Evolutionary conservation across 2,888 invertebrate genomes (phyloP).

Genomic region (Operophtera brumata): DNA sequence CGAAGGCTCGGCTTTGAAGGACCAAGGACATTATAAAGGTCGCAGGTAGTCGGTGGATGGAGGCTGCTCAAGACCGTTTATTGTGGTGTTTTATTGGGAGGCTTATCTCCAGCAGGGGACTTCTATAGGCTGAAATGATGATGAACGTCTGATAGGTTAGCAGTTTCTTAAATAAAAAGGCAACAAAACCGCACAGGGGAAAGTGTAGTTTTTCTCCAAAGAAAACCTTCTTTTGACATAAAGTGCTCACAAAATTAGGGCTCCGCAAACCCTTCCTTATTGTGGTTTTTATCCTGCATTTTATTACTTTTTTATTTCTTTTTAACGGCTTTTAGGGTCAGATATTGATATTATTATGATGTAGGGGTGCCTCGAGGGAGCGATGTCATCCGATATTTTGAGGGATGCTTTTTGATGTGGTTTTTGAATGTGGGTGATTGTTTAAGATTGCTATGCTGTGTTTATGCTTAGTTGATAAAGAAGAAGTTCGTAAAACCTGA

Average conservation of each 20-base stretch:
- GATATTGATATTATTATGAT: conserved; percentile 45
- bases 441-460: neutral
- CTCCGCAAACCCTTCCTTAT: conserved; percentile 58
- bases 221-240: conserved; percentile 23
- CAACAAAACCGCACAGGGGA: conserved; percentile 13
- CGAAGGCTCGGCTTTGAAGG: no score
- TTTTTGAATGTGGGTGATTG: neutral
- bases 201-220: conserved; percentile 19
- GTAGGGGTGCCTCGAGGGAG: conserved; percentile 45
- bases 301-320: conserved; percentile 80
- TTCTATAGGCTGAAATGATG: neutral
- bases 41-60: no score
- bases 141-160: neutral
- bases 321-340: conserved; percentile 66
- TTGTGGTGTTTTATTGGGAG: no score
- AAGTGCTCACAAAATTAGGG: conserved; percentile 44
- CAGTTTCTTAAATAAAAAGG: conserved; percentile 7
- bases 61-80: no score
- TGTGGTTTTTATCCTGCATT: conserved; percentile 69
- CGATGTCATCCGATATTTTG: neutral
- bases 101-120: no score
- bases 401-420: neutral
- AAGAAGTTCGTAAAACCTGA: no score
- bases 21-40: no score
- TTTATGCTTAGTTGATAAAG: neutral